Conservation (phyloP, 1,140 invertebrate species). For the Brachionus koreanus region DNA sequence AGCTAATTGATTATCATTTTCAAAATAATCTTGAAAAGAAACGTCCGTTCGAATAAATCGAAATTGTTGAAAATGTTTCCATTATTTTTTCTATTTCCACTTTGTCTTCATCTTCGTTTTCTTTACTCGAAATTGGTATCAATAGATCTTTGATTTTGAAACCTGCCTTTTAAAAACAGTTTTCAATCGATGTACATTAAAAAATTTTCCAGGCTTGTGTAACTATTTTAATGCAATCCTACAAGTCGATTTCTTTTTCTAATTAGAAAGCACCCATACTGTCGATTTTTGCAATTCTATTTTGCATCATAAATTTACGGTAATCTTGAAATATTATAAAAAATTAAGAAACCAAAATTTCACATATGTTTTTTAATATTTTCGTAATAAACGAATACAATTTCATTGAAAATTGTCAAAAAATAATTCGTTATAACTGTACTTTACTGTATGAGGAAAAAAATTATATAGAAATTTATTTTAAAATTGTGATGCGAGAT, state of each 20-base stretch:
- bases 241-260: neutral
- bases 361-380: neutral
- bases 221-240: neutral
- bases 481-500: too few relatives aligned
- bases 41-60: neutral
- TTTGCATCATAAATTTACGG: neutral
- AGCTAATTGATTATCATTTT: neutral
- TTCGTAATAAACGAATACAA: neutral
- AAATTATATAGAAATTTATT: too few relatives aligned
- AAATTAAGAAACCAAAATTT: too few relatives aligned
- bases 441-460: too few relatives aligned
- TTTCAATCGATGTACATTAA: neutral
- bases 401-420: neutral
- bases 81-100: neutral
- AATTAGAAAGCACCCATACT: neutral
- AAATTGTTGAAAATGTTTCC: neutral
- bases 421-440: neutral
- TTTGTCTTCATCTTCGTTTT: neutral
- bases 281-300: neutral
- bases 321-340: too few relatives aligned
- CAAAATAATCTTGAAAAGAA: neutral
- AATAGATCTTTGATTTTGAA: neutral
- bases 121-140: neutral
- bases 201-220: neutral
- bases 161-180: neutral